Evolutionary conservation across 2,113 vertebrate genomes (phyloP), one percentile per base, ranked within the genome.

Genomic region (Rhegmatorhina hoffmannsi): DNA sequence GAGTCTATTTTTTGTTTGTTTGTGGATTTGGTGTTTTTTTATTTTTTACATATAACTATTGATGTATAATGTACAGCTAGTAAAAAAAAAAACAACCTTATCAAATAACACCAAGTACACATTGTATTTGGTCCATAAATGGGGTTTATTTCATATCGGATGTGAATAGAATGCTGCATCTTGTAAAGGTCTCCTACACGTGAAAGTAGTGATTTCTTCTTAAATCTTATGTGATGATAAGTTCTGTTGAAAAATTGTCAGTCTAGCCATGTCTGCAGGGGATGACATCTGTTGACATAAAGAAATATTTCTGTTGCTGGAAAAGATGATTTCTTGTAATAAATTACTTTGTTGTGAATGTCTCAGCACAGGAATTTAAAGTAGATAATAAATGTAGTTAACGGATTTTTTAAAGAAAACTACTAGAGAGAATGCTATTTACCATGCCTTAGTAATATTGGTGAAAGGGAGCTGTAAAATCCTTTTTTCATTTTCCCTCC

Each of bases 191-290:
- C 36, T 87, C 21, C 17, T 31, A 69, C 6, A 16, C 7, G 60
- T 23, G 40, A 31, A 86, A 81, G 25, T 10, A 79, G 31, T 15
- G n/a, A 13, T 87, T 89, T 40, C 6, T 43, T 91, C 43, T 20
- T 13, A 59, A 81, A 62, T 17, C 7, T 58, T 56, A 2, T 44
- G 17, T 62, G 31, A 56, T 47, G 44, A 84, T 77, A 70, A 77
- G 29, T 56, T 87, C 36, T 69, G 20, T 31, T 87, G 67, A 94
- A 96, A 94, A 86, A 84, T 69, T 69, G 44, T 38, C 34, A 43
- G 15, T 56, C 43, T 59, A 79, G 23, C 9, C n/a, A 69, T 43
- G 33, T 94, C 58, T 59, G 2, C 38, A 94, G 26, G 24, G 43
- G 9, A 86, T 73, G 20, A 86, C 47, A 69, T 47, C 29, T 86